A percentile compares a stretch with the other conserved stretches of the same genome.
phyloP scores from a whole-genome alignment of 2,113 vertebrate species.

The Nerophis lumbriciformis region DNA sequence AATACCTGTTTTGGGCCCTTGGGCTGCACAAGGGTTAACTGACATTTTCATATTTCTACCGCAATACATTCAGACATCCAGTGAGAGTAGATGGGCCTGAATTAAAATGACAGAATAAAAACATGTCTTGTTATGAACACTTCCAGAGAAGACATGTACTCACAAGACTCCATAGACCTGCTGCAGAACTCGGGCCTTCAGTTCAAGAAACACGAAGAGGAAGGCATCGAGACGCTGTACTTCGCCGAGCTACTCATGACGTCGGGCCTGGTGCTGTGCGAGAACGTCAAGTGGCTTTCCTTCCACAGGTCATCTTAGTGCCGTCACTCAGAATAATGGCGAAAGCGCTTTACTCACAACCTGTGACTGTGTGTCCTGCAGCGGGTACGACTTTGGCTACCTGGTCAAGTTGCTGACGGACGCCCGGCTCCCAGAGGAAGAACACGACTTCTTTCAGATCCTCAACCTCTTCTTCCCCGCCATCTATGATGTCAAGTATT shows the following conservation, averaged over 20 bases:
- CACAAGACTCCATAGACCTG: conserved; percentile 96
- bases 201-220: conserved; percentile 97
- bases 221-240: conserved; percentile 94
- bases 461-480: conserved; percentile 96
- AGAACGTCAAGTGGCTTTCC: conserved; percentile 97
- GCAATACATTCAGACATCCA: no score
- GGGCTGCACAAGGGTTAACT: no score
- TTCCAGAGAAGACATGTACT: conserved; percentile 96
- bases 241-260: conserved; percentile 98
- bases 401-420: conserved; percentile 96
- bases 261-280: conserved; percentile 93
- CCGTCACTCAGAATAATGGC: background rate
- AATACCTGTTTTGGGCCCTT: no score
- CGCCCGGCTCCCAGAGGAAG: conserved; percentile 90
- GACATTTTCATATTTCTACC: no score
- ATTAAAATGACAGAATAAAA: no score
- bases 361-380: conserved; percentile 36
- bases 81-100: no score
- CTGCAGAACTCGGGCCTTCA: conserved; percentile 95
- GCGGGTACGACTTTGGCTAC: conserved; percentile 97
- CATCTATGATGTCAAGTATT: conserved; percentile 96
- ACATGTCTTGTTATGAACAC: no score
- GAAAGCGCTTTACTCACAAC: background rate
- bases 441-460: conserved; percentile 97
- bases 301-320: conserved; percentile 85